A percentile compares a stretch with the other conserved stretches of the same genome.
Conservation (phyloP, 2,797 vertebrate genomes). For the Myotis findleyi region DNA sequence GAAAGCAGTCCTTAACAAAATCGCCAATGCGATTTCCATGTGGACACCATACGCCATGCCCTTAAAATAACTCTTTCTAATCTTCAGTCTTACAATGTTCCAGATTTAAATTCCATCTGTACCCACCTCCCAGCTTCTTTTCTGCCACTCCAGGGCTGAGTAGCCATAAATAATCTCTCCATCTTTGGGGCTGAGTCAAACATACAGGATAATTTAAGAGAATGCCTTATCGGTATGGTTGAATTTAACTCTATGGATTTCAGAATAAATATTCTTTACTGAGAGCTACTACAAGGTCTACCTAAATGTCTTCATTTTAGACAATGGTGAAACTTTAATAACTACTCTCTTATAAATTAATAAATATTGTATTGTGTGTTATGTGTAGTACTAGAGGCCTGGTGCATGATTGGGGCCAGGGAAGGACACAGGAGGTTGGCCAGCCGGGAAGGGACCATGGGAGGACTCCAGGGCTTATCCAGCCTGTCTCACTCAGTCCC, state of each 20-base stretch:
- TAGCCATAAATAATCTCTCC: not conserved
- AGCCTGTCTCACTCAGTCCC: no score
- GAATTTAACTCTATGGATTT: not conserved
- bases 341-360: not conserved
- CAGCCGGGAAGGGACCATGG: no score
- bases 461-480: no score
- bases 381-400: no score
- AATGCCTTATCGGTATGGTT: not conserved
- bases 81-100: not conserved
- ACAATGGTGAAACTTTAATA: not conserved
- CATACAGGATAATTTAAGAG: not conserved
- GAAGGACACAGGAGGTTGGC: no score
- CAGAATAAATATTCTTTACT: slow-evolving; percentile 16
- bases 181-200: not conserved
- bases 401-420: no score
- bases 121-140: not conserved
- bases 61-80: slow-evolving; percentile 39
- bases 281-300: not conserved
- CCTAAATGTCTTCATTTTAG: not conserved
- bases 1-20: not conserved
- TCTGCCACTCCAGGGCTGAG: not conserved
- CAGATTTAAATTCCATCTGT: not conserved
- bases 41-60: not conserved
- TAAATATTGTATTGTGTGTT: not conserved
- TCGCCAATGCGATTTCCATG: not conserved